Percentiles rank a stretch among this genome's conserved stretches.
Conservation (phyloP, 1,140 invertebrate species). For the Drosophila pallidifrons region DNA sequence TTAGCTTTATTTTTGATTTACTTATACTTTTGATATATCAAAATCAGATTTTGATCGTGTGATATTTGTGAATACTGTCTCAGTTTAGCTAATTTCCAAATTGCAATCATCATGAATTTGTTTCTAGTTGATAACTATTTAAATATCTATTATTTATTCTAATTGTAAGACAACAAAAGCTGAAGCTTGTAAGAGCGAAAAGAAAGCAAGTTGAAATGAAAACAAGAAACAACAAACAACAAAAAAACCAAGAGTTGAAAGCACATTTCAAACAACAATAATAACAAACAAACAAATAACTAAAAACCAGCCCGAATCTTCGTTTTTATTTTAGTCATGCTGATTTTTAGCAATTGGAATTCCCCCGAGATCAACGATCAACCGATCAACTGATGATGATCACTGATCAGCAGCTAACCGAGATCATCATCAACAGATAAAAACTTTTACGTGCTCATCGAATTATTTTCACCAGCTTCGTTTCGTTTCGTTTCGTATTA, state of each 20-base stretch:
- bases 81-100: conserved; percentile 49
- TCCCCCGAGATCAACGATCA: conserved; percentile 54
- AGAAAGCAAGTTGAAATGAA: conserved; percentile 55
- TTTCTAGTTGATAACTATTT: conserved; percentile 66
- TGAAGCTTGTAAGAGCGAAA: conserved; percentile 47
- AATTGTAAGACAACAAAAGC: conserved; percentile 54
- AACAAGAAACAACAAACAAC: conserved; percentile 33
- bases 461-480: conserved; percentile 42
- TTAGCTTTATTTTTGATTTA: conserved; percentile 62
- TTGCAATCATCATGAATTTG: conserved; percentile 51
- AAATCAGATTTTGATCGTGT: conserved; percentile 60
- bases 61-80: conserved; percentile 65
- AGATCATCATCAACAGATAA: conserved; percentile 64
- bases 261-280: conserved; percentile 48
- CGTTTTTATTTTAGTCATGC: conserved; percentile 72
- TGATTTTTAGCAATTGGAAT: conserved; percentile 78
- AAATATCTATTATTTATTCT: conserved; percentile 75
- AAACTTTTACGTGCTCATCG: conserved; percentile 64
- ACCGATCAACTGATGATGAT: not conserved
- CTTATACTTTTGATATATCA: conserved; percentile 16
- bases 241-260: conserved; percentile 39
- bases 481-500: conserved; percentile 19
- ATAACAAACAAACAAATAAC: conserved; percentile 35
- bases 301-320: conserved; percentile 44
- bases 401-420: conserved; percentile 40